Percentiles rank a stretch among this genome's conserved stretches.
Conservation (phyloP, 2,888 invertebrate species). For the Acanthoscelides obtectus region DNA sequence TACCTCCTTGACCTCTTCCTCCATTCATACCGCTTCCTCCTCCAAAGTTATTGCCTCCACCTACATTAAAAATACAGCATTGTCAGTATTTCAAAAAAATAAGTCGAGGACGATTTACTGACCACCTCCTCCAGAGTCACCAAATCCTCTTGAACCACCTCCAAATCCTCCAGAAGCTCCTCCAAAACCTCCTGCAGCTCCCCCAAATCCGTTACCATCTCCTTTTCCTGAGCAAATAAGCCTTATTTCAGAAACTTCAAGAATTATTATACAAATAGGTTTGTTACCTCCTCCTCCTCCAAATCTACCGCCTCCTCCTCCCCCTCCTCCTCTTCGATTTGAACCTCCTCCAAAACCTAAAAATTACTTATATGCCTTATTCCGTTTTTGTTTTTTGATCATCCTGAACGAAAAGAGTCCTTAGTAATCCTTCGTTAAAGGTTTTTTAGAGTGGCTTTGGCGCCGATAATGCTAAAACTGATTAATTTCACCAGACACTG, state of each 20-base stretch:
- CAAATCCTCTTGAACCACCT: too few relatives aligned
- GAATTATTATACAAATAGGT: too few relatives aligned
- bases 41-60: slow-evolving; percentile 3
- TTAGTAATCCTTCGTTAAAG: too few relatives aligned
- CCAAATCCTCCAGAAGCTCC: slow-evolving; percentile 11
- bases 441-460: too few relatives aligned
- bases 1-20: neutral
- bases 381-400: too few relatives aligned
- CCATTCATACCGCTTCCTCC: slow-evolving; percentile 8
- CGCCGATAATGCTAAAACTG: too few relatives aligned
- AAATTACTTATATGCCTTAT: neutral
- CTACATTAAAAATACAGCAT: neutral
- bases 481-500: too few relatives aligned
- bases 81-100: neutral
- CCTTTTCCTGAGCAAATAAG: neutral
- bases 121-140: slow-evolving; percentile 8
- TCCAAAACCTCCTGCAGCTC: slow-evolving; percentile 7
- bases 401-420: too few relatives aligned
- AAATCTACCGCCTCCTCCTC: slow-evolving; percentile 10
- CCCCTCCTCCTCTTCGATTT: slow-evolving; percentile 6
- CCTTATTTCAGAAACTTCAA: too few relatives aligned
- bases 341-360: neutral
- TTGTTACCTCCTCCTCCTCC: slow-evolving; percentile 11
- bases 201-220: slow-evolving; percentile 5
- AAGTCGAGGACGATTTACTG: neutral